Conservation (phyloP, 2,797 vertebrate genomes). For the Enteromius unitaeniatus region DNA sequence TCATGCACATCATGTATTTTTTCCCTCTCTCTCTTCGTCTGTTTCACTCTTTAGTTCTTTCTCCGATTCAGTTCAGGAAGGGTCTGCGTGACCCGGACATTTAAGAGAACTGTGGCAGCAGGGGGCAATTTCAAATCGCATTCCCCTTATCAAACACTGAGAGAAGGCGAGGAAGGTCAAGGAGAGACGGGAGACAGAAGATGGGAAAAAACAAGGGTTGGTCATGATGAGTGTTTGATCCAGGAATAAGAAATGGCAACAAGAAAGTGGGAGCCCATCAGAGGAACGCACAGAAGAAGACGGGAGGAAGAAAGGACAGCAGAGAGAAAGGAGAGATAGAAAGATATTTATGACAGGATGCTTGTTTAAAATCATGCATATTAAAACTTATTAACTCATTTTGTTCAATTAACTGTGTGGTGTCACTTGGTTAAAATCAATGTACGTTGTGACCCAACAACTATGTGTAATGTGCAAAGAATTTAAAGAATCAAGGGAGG, state of each 20-base stretch:
- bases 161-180: conserved; percentile 33
- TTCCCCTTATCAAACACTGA: conserved; percentile 63
- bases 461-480: background rate
- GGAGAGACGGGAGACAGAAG: conserved; percentile 47
- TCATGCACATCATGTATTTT: background rate
- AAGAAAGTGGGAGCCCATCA: conserved; percentile 22
- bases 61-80: background rate
- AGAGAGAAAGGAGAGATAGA: background rate
- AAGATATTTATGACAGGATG: conserved; percentile 12
- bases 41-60: background rate
- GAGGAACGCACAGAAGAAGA: conserved; percentile 29
- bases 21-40: background rate
- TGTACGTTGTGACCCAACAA: background rate
- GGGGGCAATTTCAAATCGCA: conserved; percentile 68
- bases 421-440: background rate
- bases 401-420: background rate
- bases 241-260: conserved; percentile 44
- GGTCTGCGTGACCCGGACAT: conserved; percentile 48
- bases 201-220: conserved; percentile 33
- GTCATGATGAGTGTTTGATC: conserved; percentile 54
- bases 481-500: background rate
- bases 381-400: background rate
- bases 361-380: background rate
- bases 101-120: conserved; percentile 59
- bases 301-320: conserved; percentile 39